Base-by-base conservation (phyloP, 2,888 invertebrate genomes). In the Drosophila villosipedis region DNA sequence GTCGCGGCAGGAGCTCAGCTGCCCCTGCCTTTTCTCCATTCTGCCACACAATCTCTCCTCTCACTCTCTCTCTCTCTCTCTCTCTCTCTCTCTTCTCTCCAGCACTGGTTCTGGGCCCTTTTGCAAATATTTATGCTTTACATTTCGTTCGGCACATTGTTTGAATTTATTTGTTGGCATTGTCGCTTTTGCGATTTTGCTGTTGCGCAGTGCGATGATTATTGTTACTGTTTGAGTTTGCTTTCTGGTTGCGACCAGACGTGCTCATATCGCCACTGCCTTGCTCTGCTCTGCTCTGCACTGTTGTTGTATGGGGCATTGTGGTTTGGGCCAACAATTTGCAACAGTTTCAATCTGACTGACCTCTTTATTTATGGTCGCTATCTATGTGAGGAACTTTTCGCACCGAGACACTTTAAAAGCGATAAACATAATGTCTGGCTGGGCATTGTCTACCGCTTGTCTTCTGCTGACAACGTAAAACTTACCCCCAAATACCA, bases 111-210 rank as follows among this genome's bases (percentile, higher is more conserved):
- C 52, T 83, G 80, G 83, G 71, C 89, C 82, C 88, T 89, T 87
- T 85, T 62, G 89, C 87, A 87, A 87, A 87, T 90, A 88, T 88
- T 90, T 86, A 89, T 88, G 87, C 86, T 90, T 87, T 77, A 90
- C 88, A 85, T 90, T 90, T 85, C 82, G 79, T 82, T 87, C 89
- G 85, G 89, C 86, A 87, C 89, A 87, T 90, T 87, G 87, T 87
- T 90, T 87, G 89, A 88, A 87, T 87, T 87, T 87, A 90, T 87
- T 87, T 87, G 87, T 70, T 79, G 78, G 84, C 82, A 78, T 86
- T 86, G 84, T 85, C 87, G 76, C 41, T 65, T 65, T 76, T 78
- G 81, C 81, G 78, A 83, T 76, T 80, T 69, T 74, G 89, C 82
- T 87, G 37, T 83, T 57, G 77, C 73, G 78, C 57, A 41, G 57